Percentiles rank a stretch among this genome's conserved stretches.
phyloP scores from a whole-genome alignment of 2,113 vertebrate species.

The Brachyhypopomus gauderio region DNA sequence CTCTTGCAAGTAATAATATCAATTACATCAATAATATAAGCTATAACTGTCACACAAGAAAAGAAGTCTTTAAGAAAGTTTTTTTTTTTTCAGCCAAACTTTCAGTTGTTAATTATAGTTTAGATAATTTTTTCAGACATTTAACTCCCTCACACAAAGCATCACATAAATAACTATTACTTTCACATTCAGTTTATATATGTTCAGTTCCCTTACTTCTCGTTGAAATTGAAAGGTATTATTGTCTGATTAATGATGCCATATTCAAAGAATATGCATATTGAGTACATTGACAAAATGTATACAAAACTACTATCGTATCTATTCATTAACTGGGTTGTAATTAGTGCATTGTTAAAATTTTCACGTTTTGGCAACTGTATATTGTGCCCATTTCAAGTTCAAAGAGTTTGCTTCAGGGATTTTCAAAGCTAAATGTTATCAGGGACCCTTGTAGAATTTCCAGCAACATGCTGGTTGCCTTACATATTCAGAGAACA shows the following conservation, averaged over 20 bases:
- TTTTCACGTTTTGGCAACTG: neutral
- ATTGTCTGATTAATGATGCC: neutral
- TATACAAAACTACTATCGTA: neutral
- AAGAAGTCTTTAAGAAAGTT: neutral
- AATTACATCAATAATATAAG: neutral
- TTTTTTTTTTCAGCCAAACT: constrained; percentile 5
- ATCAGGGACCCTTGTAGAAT: neutral
- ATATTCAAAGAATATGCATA: constrained; percentile 11
- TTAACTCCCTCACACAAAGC: constrained; percentile 4
- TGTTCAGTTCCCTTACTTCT: constrained; percentile 17
- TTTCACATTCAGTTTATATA: constrained; percentile 12
- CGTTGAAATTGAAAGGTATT: neutral
- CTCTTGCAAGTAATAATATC: neutral
- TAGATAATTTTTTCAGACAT: constrained; percentile 18
- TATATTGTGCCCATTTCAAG: neutral
- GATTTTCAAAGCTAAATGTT: constrained; percentile 12
- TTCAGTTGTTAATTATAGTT: constrained; percentile 25
- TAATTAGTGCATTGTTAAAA: neutral
- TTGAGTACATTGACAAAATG: no score
- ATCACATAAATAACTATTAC: constrained; percentile 26
- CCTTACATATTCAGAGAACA: neutral
- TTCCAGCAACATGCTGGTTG: neutral
- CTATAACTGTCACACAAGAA: no score
- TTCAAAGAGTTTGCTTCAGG: constrained; percentile 39
- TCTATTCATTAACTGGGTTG: neutral